Conservation (phyloP, 2,888 invertebrate genomes). For the Eledone cirrhosa region DNA sequence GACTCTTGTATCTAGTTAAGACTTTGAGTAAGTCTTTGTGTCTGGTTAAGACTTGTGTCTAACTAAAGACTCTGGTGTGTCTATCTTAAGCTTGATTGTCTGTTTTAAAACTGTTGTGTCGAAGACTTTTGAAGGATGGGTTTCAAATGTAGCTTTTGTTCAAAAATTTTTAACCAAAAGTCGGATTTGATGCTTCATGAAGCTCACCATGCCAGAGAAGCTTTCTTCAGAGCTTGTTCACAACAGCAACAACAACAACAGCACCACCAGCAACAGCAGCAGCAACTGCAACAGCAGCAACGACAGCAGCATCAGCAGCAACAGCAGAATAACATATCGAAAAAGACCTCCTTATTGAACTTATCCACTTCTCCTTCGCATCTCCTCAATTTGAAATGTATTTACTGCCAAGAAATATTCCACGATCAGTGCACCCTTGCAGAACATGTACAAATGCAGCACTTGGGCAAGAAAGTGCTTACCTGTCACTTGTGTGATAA, state of each 20-base stretch:
- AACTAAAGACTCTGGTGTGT: too few relatives aligned
- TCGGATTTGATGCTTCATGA: constrained; percentile 25
- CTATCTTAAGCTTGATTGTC: too few relatives aligned
- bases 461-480: constrained; percentile 21
- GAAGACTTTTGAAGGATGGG: constrained; percentile 1
- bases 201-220: constrained; percentile 24
- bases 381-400: constrained; percentile 11
- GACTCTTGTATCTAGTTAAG: too few relatives aligned
- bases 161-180: constrained; percentile 9
- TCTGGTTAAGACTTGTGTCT: too few relatives aligned
- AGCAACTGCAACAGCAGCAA: background rate
- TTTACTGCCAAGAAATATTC: constrained; percentile 12
- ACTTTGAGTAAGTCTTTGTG: too few relatives aligned
- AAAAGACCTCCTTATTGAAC: constrained; percentile 4
- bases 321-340: background rate
- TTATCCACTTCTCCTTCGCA: constrained; percentile 10
- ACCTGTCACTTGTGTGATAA: constrained; percentile 22
- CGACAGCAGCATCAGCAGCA: background rate
- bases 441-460: constrained; percentile 16
- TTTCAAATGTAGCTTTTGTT: constrained; percentile 21
- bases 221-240: constrained; percentile 1
- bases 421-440: constrained; percentile 17
- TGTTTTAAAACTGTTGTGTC: too few relatives aligned
- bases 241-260: constrained; percentile 10
- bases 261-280: constrained; percentile 11